phyloP scores from a whole-genome alignment of 2,797 vertebrate genomes.

The Odontamblyopus lacepedii region DNA sequence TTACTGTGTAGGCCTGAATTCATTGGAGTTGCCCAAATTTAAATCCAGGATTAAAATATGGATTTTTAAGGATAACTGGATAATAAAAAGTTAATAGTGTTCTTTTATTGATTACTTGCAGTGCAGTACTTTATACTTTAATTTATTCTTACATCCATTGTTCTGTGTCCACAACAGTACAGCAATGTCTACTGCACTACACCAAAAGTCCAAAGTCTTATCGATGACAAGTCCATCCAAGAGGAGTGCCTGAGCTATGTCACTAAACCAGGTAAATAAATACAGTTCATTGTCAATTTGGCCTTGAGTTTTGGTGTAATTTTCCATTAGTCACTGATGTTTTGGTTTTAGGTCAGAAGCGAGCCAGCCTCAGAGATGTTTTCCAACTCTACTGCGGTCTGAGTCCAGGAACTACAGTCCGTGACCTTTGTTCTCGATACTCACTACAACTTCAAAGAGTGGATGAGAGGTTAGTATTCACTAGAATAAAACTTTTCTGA shows the following conservation, averaged over 20 bases:
- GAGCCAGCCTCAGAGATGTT: constrained; percentile 89
- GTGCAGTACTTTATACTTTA: background rate
- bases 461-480: constrained; percentile 85
- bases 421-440: constrained; percentile 95
- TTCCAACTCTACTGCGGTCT: constrained; percentile 97
- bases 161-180: constrained; percentile 78
- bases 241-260: constrained; percentile 93
- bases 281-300: background rate
- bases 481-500: background rate
- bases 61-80: no score
- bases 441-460: constrained; percentile 91
- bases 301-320: background rate
- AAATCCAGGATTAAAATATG: no score
- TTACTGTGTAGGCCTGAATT: no score
- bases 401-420: constrained; percentile 94
- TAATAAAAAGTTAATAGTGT: background rate
- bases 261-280: constrained; percentile 87
- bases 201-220: constrained; percentile 92
- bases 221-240: constrained; percentile 93
- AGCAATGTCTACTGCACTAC: constrained; percentile 98
- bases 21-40: no score
- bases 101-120: no score
- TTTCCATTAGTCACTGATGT: constrained; percentile 1
- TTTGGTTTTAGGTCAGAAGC: constrained; percentile 84
- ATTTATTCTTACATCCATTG: background rate